Evolutionary conservation across 2,113 vertebrate species (phyloP), one percentile per base, ranked within the genome.

Genomic region (Callospermophilus lateralis): DNA sequence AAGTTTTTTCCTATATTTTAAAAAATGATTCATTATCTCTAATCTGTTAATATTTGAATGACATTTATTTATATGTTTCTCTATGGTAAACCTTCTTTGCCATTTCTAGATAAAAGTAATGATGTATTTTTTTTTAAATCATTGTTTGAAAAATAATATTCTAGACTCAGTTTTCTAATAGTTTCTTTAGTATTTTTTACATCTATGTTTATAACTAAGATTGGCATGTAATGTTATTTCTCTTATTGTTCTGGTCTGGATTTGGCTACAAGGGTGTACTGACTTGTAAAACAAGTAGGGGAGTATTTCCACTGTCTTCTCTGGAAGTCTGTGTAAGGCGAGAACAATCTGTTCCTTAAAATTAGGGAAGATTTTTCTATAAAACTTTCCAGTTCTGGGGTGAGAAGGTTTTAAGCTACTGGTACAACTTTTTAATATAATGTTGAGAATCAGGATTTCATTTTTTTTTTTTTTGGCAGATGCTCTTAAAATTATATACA

Each of bases 231-330:
- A 7, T 87, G 78, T 70, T 83, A 80, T 42, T 90, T 93, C 28
- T 90, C 15, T 63, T 90, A 78, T 13, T 87, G 24, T 67, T 30
- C 16, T 67, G 81, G 39, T 90, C 76, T 96, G 30, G 28, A 51
- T 96, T 90, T 80, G 19, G 32, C 34, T 78, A 61, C n/a, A 61
- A 51, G 81, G 39, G 51, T 95, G 90, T 87, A 72, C 10, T 93
- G 77, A 73, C 10, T 9, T 89, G 4, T 70, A 94, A 20, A 77
- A 58, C 53, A 45, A 73, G 39, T 80, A 68, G 24, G 30, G 4
- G 30, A 74, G 11, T 53, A 32, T 89, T 80, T n/a, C 13, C 13
- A 73, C 19, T 86, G 4, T 95, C 26, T 67, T 53, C 45, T 90
- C n/a, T 88, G 48, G 55, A 89, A 93, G 15, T 72, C 24, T 32